Percentiles rank a stretch among this genome's conserved stretches.
Conservation (phyloP, 2,113 vertebrate species). For the Sylvia atricapilla region DNA sequence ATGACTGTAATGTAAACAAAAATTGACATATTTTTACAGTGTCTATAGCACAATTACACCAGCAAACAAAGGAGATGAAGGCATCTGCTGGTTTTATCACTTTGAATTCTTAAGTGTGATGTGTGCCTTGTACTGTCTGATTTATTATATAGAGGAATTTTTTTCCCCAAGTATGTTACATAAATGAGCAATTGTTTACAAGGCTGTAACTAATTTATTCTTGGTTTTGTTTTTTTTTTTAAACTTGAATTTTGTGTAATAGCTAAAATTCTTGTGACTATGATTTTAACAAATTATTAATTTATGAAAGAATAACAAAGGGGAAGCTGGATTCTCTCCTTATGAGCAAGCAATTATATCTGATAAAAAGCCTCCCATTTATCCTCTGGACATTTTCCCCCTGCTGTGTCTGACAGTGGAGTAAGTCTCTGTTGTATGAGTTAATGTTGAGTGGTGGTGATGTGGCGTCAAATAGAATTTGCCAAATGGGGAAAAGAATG, state of each 20-base stretch:
- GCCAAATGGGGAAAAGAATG: conserved; percentile 45
- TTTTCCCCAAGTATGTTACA: conserved; percentile 72
- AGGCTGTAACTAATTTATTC: conserved; percentile 86
- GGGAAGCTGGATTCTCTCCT: conserved; percentile 83
- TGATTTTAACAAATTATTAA: conserved; percentile 80
- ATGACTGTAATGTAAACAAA: conserved; percentile 45
- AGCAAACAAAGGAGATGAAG: conserved; percentile 21
- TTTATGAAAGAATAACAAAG: conserved; percentile 77
- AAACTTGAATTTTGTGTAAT: conserved; percentile 80
- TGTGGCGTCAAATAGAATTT: conserved; percentile 64
- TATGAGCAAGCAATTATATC: conserved; percentile 61
- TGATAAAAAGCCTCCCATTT: conserved; percentile 51
- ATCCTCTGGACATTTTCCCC: conserved; percentile 2
- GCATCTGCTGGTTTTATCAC: conserved; percentile 55
- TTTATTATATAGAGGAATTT: conserved; percentile 80
- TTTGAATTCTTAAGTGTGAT: conserved; percentile 69
- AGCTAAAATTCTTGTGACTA: conserved; percentile 74
- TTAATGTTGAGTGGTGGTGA: conserved; percentile 61
- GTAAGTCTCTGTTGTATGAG: conserved; percentile 53
- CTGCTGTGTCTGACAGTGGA: conserved; percentile 57
- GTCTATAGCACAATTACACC: conserved; percentile 54
- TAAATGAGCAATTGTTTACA: conserved; percentile 85
- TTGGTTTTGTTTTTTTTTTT: conserved; percentile 67
- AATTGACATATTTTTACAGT: conserved; percentile 44
- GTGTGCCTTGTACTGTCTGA: conserved; percentile 94